Base-by-base conservation (phyloP, 2,113 vertebrate species). In the Gorsachius goisagi region DNA sequence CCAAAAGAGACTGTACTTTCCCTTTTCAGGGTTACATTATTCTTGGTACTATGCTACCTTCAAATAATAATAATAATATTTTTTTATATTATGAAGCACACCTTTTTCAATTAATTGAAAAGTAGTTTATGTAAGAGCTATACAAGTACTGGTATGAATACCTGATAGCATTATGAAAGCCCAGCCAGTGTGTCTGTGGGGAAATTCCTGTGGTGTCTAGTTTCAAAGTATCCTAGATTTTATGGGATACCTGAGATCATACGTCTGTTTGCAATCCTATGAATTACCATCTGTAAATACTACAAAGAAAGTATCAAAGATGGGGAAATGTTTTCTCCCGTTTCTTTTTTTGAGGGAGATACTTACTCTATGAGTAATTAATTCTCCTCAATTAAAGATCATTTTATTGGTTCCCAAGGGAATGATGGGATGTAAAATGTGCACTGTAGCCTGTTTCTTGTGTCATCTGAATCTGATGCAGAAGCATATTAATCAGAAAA, bases 121-220 rank as follows among this genome's bases (percentile, higher is more conserved):
- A 86, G 5, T 20, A 39, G 4, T 85, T 89, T 86, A 47, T 1
- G 0, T 56, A 89, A 74, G n/a, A 64, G 7, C 30, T 71, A 23
- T 74, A 50, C 8, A 62, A 20, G 14, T 52, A 35, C 52, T 78
- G 30, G 16, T 93, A 85, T 89, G 88, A 83, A 88, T 68, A 55
- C 47, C 89, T 94, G 82, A 94, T 56, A 74, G 78, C 78, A 85
- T 91, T 92, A 83, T 50, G 59, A 95, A 95, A 92, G 58, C 90
- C 90, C 91, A 96, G 85, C 91, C 90, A 95, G 71, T 93, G 92
- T 58, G 47, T 85, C 28, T 91, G 47, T 85, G 32, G 12, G 39
- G 55, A 79, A 73, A 53, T 13, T 79, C 44, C 20, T 62, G 4
- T 35, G 16, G 37, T 37, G 35, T 93, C 50, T 35, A 39, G 20